These are phyloP conservation scores for Drosophila lacertosa DNA, from an alignment of 1,140 invertebrate species.

Conservation along the genomic window DNA sequence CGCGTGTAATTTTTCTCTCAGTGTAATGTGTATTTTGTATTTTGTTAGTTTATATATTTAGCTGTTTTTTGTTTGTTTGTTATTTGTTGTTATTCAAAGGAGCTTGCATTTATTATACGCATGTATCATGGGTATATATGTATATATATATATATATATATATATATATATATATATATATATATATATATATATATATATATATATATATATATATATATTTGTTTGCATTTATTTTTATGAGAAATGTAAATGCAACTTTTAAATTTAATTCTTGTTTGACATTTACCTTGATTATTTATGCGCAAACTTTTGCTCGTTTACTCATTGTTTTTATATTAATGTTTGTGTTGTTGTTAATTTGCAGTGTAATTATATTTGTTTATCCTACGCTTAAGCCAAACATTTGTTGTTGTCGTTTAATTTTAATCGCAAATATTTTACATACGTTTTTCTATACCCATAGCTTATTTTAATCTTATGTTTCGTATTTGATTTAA, in stretches of 20 bases:
- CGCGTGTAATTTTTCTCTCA: conserved; percentile 38
- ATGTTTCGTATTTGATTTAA: conserved; percentile 51
- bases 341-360: conserved; percentile 34
- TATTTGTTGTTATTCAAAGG: conserved; percentile 53
- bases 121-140: too few species aligned
- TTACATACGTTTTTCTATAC: conserved; percentile 63
- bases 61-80: conserved; percentile 6
- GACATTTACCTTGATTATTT: conserved; percentile 70
- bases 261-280: conserved; percentile 56
- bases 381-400: conserved; percentile 57
- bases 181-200: conserved; percentile 50
- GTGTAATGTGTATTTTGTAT: conserved; percentile 42
- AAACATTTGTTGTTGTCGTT: conserved; percentile 46
- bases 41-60: conserved; percentile 37
- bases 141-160: conserved; percentile 48
- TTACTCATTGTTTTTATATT: conserved; percentile 11
- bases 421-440: conserved; percentile 68
- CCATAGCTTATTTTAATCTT: conserved; percentile 36
- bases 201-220: conserved; percentile 35
- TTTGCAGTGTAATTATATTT: conserved; percentile 61
- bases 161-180: conserved; percentile 31
- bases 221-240: conserved; percentile 57
- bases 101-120: conserved; percentile 59
- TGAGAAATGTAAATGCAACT: conserved; percentile 77
- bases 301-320: conserved; percentile 50